Base-by-base conservation (phyloP, 2,797 vertebrate species). In the Garrulus glandarius region DNA sequence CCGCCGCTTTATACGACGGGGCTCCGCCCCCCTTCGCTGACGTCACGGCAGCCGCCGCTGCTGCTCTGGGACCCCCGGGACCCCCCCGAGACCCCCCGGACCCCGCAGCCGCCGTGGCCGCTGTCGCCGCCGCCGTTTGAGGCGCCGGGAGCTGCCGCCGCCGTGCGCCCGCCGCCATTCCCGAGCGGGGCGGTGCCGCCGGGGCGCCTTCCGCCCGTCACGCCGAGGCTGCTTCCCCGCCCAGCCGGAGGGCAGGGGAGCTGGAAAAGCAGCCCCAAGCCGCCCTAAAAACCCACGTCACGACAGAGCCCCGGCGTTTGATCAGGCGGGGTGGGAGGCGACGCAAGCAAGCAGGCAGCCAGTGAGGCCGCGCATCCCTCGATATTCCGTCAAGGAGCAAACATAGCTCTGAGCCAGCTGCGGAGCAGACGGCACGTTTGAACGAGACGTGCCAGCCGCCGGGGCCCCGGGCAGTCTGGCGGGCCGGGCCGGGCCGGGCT, bases 1-100 rank as follows among this genome's bases (percentile, higher is more conserved):
- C 76, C 71, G 83, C 93, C 53, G 92, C 97, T 98, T 98, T 98
- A 98, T 98, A 87, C 63, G 29, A 63, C 81, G 23, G 59, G 37
- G 92, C 32, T 89, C 92, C 95, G 76, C 91, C 96, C 93, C 84
- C 91, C 5, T 5, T 0, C 19, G 19, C 50, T 94, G 95, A 97
- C 98, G 97, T 96, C 98, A 97, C 98, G 78, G 6, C 21, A 23
- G 3, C 41, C 9, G 4, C 52, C 52, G 21, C 50, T n/a, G 19
- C 64, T 12, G 27, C 20, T 19, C 80, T 21, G 39, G 49, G 32
- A 18, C 16, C 23, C 39, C 60, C 34, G 39, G 24, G 27, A n/a
- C 49, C 46, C 57, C 41, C 50, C 55, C 43, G 55, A 24, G 55
- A 15, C 55, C 44, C 21, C 17, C 34, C 50, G 37, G 57, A 70